A percentile compares a stretch with the other conserved stretches of the same genome.
phyloP scores from a whole-genome alignment of 64 coral and sea anemone genomes.

The Pachyseris speciosa region DNA sequence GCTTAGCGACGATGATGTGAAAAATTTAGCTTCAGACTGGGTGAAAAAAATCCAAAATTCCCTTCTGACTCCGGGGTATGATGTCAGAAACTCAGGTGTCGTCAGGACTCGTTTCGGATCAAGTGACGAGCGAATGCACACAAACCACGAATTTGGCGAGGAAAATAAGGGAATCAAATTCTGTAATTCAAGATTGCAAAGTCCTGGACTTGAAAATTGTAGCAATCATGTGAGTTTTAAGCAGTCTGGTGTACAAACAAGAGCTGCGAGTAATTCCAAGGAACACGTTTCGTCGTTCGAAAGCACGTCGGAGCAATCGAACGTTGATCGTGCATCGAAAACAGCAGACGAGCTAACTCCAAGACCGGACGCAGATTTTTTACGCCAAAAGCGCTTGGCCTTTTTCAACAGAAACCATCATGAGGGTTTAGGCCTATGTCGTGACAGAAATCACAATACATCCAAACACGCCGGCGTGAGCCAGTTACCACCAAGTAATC shows the following conservation, averaged over 20 bases:
- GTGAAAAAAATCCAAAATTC: slow-evolving; percentile 58
- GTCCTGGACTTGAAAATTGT: not conserved
- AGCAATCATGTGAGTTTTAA: not conserved
- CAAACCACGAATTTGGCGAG: not conserved
- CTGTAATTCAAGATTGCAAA: slow-evolving; percentile 17
- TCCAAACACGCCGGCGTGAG: not conserved
- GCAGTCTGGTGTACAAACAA: not conserved
- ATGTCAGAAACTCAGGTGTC: slow-evolving; percentile 23
- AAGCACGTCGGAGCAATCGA: not conserved
- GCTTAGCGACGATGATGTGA: slow-evolving; percentile 64
- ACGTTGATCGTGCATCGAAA: not conserved
- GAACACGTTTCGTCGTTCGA: not conserved
- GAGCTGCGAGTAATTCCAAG: not conserved
- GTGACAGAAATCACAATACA: not conserved
- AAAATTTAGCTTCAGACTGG: slow-evolving; percentile 45
- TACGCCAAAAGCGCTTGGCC: slow-evolving; percentile 72
- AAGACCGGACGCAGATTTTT: slow-evolving; percentile 29
- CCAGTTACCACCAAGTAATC: not conserved
- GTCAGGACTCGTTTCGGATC: slow-evolving; percentile 30
- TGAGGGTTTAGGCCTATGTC: not conserved
- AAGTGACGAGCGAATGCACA: slow-evolving; percentile 22
- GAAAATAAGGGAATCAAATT: slow-evolving; percentile 38
- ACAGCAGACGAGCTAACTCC: not conserved
- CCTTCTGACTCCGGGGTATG: slow-evolving; percentile 20
- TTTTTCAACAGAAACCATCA: slow-evolving; percentile 22